Percentiles rank a stretch among this genome's conserved stretches.
phyloP scores from a whole-genome alignment of 2,113 vertebrate genomes.

The Tenrec ecaudatus region DNA sequence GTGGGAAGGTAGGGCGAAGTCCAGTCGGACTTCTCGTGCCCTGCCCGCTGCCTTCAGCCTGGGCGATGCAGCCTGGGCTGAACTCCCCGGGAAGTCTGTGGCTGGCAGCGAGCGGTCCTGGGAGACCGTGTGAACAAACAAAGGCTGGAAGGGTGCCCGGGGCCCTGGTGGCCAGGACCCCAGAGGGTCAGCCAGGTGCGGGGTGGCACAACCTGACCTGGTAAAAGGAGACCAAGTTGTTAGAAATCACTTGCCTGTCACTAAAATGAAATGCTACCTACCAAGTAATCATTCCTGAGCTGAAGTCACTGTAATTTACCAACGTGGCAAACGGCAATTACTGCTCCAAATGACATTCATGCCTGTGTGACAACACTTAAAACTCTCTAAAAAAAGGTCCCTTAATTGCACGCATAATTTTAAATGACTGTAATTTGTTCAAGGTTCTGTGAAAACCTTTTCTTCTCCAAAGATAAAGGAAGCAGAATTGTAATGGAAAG shows the following conservation, averaged over 20 bases:
- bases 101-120: neutral
- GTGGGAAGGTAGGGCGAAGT: neutral
- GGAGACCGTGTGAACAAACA: neutral
- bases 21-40: neutral
- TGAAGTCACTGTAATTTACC: constrained; percentile 76
- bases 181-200: neutral
- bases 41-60: neutral
- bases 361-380: constrained; percentile 81
- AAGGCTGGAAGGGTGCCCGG: neutral
- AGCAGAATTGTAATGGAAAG: constrained; percentile 65
- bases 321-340: constrained; percentile 80
- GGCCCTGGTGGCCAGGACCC: neutral
- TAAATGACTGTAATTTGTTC: constrained; percentile 82
- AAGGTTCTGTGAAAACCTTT: constrained; percentile 75
- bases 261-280: constrained; percentile 52
- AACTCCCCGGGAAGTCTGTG: neutral
- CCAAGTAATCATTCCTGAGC: constrained; percentile 50
- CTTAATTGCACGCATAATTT: constrained; percentile 82
- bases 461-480: constrained; percentile 61
- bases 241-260: neutral
- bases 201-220: neutral
- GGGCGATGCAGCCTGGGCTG: neutral
- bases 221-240: neutral
- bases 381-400: constrained; percentile 72
- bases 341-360: constrained; percentile 78